Evolutionary conservation across 2,888 invertebrate species (phyloP).

Genomic region (Scaeva pyrastri): DNA sequence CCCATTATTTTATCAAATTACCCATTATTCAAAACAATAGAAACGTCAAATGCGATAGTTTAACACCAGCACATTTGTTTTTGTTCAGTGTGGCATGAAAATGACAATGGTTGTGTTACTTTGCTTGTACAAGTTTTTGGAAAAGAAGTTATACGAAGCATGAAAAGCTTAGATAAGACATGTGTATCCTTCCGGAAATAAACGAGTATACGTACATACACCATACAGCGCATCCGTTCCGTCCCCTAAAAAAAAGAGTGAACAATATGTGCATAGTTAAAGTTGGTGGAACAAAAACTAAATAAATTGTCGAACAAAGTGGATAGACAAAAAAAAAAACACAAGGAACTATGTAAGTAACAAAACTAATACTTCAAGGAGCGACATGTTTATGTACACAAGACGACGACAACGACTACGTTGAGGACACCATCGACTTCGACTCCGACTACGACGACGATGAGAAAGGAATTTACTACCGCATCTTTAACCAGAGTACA

Average conservation of each 20-base stretch:
- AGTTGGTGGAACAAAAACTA: slow-evolving; percentile 21
- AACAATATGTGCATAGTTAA: slow-evolving; percentile 32
- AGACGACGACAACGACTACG: slow-evolving; percentile 13
- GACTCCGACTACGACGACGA: slow-evolving; percentile 28
- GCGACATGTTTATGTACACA: slow-evolving; percentile 66
- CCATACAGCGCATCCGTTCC: background rate
- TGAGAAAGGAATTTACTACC: slow-evolving; percentile 57
- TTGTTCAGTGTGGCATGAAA: slow-evolving; percentile 16
- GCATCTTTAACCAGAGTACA: slow-evolving; percentile 36
- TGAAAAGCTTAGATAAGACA: slow-evolving; percentile 76
- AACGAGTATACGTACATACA: slow-evolving; percentile 35
- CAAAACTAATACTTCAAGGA: slow-evolving; percentile 27
- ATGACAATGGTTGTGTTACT: slow-evolving; percentile 17
- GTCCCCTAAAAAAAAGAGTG: slow-evolving; percentile 4
- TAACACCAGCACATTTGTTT: background rate
- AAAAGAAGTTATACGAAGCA: slow-evolving; percentile 72
- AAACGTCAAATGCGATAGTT: too few species aligned
- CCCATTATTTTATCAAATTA: too few species aligned
- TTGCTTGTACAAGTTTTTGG: slow-evolving; percentile 49
- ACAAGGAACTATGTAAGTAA: background rate
- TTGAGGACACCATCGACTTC: background rate
- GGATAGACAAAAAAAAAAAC: slow-evolving; percentile 34
- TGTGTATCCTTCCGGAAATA: slow-evolving; percentile 76
- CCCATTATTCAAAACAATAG: too few species aligned
- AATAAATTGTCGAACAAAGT: slow-evolving; percentile 52